These are phyloP conservation scores for Drosophila bocqueti DNA, from an alignment of 1,140 invertebrate genomes.

Conservation along the genomic window DNA sequence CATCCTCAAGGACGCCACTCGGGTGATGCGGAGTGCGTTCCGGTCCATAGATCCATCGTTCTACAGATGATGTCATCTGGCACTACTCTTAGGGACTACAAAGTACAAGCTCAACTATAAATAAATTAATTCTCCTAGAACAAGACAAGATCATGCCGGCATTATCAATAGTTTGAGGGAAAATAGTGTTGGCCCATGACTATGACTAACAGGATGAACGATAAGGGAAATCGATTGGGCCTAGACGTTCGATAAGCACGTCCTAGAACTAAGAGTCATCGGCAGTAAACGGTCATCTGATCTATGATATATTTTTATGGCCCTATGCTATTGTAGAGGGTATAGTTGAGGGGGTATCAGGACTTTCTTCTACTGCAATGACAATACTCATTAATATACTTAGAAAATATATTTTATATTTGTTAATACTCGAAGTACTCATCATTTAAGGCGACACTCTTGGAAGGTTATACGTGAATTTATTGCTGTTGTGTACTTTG, in stretches of 20 bases:
- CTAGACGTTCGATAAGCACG: conserved; percentile 6
- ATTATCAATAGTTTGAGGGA: not conserved
- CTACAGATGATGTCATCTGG: conserved; percentile 29
- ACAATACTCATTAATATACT: not conserved
- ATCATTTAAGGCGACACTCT: not conserved
- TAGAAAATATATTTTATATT: no score
- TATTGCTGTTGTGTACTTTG: conserved; percentile 7
- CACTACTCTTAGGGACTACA: conserved; percentile 11
- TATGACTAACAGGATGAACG: not conserved
- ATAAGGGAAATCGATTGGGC: not conserved
- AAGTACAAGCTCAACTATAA: conserved; percentile 53
- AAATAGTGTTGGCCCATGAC: conserved; percentile 10
- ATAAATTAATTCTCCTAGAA: conserved; percentile 54
- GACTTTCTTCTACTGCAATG: not conserved
- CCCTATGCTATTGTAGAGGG: not conserved
- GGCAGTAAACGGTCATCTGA: conserved; percentile 28
- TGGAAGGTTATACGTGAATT: not conserved
- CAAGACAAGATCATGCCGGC: conserved; percentile 6
- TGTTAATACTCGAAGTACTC: not conserved
- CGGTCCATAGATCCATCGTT: conserved; percentile 16
- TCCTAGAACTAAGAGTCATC: conserved; percentile 5
- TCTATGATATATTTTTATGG: conserved; percentile 1
- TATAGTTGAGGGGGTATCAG: not conserved
- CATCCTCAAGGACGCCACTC: conserved; percentile 53
- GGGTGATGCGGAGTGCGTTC: conserved; percentile 57